phyloP scores from a whole-genome alignment of 2,797 vertebrate genomes.

The Zenarchopterus dispar region DNA sequence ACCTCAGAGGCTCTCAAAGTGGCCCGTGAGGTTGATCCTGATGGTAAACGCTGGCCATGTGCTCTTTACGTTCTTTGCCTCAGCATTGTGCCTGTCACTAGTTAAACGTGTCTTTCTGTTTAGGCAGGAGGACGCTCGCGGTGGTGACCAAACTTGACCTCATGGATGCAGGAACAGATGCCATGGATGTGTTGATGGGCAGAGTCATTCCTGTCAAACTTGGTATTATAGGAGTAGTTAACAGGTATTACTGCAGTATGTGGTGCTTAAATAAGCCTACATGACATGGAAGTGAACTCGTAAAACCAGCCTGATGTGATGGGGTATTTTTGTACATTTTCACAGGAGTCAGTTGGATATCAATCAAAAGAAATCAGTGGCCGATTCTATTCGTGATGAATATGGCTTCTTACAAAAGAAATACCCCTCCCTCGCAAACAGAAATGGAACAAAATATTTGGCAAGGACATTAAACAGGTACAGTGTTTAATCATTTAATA shows the following conservation, averaged over 20 bases:
- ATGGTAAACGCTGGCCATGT: constrained; percentile 80
- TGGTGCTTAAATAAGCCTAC: neutral
- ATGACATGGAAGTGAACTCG: neutral
- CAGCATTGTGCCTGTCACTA: neutral
- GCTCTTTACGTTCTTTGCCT: neutral
- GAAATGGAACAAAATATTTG: constrained; percentile 97
- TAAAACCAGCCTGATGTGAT: neutral
- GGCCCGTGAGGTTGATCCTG: constrained; percentile 93
- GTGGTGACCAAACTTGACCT: constrained; percentile 98
- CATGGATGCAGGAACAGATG: constrained; percentile 99
- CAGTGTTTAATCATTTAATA: neutral
- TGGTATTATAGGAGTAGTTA: constrained; percentile 98
- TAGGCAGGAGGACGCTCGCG: constrained; percentile 94
- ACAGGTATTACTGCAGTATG: constrained; percentile 82
- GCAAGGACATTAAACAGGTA: constrained; percentile 96
- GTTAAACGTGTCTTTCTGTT: constrained; percentile 24
- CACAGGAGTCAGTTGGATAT: constrained; percentile 97
- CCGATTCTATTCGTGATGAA: constrained; percentile 93
- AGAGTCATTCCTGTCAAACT: constrained; percentile 98
- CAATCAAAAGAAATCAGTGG: constrained; percentile 94
- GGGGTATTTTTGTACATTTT: constrained; percentile 4
- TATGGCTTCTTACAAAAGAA: constrained; percentile 96
- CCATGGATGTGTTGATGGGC: constrained; percentile 98
- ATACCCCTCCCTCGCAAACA: constrained; percentile 95
- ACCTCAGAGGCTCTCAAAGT: constrained; percentile 98